A percentile compares a stretch with the other conserved stretches of the same genome.
Evolutionary conservation across 2,113 vertebrate species (phyloP).

Genomic region (Apodemus sylvaticus): DNA sequence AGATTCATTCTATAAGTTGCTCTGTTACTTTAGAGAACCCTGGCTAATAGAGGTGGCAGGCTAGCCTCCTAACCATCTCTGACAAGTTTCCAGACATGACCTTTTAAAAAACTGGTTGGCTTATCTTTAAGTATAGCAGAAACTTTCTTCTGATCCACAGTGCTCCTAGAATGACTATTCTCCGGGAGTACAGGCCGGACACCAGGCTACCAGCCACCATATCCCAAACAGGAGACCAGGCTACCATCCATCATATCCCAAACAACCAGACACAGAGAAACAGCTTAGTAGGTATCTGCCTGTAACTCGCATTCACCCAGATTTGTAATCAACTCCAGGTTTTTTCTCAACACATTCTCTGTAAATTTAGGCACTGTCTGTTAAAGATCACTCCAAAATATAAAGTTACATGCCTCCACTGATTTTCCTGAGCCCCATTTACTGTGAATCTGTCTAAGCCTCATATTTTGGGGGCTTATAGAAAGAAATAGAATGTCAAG

Average conservation of each 20-base stretch:
- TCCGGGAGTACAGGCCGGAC: neutral
- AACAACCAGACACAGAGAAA: slow-evolving; percentile 24
- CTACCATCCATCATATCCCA: neutral
- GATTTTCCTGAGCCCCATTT: neutral
- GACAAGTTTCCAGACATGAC: neutral
- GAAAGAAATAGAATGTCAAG: slow-evolving; percentile 35
- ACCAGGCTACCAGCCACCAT: neutral
- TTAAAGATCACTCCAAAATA: slow-evolving; percentile 55
- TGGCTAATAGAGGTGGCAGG: neutral
- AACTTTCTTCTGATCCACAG: neutral
- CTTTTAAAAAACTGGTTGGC: neutral
- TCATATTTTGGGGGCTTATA: neutral
- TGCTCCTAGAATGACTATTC: neutral
- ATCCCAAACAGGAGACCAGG: neutral
- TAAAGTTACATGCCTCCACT: slow-evolving; percentile 1
- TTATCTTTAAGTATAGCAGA: neutral
- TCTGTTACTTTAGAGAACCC: neutral
- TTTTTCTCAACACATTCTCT: slow-evolving; percentile 10
- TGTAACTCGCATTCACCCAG: neutral
- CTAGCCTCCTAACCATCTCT: neutral
- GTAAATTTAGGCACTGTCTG: slow-evolving; percentile 36
- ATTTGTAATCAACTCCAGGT: slow-evolving; percentile 37
- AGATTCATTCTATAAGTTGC: neutral
- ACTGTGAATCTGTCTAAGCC: slow-evolving; percentile 8
- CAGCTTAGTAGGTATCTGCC: neutral